These are phyloP conservation scores for Nasonia giraulti DNA, from an alignment of 1,140 invertebrate species.

Conservation along the genomic window DNA sequence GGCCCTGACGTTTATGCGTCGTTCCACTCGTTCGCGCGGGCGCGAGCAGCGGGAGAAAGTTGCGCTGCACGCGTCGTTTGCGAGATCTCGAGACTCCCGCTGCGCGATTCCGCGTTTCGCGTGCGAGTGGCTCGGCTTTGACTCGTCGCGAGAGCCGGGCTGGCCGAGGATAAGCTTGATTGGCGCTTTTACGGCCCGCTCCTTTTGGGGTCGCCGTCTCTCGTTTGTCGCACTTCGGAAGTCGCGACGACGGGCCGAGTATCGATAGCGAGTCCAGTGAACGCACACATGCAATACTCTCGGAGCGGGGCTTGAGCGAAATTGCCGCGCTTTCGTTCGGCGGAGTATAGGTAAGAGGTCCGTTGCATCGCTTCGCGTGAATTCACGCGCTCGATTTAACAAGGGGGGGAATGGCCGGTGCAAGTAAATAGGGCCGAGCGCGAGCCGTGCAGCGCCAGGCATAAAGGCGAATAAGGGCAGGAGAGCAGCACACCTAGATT, in stretches of 20 bases:
- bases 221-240: too few relatives aligned
- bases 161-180: neutral
- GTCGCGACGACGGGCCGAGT: too few relatives aligned
- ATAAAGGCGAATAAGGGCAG: constrained; percentile 37
- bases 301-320: constrained; percentile 15
- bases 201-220: neutral
- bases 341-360: neutral
- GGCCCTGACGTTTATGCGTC: neutral
- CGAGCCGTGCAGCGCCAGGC: neutral
- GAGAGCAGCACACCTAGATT: constrained; percentile 35
- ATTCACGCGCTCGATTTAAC: constrained; percentile 31
- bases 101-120: neutral
- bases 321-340: constrained; percentile 30
- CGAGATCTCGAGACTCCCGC: neutral
- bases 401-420: neutral
- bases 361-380: constrained; percentile 14
- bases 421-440: constrained; percentile 7
- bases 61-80: neutral
- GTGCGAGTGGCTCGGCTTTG: neutral
- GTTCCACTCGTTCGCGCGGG: neutral
- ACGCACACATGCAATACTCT: too few relatives aligned
- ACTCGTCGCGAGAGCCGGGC: too few relatives aligned
- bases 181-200: neutral
- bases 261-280: too few relatives aligned
- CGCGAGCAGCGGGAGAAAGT: neutral